Evolutionary conservation across 2,113 vertebrate genomes (phyloP), one percentile per base, ranked within the genome.

Genomic region (Leptosomus discolor): DNA sequence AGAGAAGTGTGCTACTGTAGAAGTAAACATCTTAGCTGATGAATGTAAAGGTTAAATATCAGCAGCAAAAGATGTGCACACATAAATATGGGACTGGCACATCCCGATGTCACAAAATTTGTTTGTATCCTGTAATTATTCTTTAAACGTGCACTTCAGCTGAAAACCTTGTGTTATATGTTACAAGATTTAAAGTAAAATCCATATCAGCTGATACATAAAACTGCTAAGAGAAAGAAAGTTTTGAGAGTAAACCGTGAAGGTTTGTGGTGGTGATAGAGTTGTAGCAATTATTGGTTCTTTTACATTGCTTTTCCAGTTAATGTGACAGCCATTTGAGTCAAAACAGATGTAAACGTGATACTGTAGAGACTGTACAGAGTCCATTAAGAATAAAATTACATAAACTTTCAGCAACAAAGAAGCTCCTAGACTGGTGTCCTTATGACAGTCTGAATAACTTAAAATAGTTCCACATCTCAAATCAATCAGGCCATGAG

Each of bases 171-270:
- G 39, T 82, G 80, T 56, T 68, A 60, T 23, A 43, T 4, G 11
- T 78, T 75, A 78, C 9, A 71, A 57, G 80, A 87, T 88, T 95
- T 91, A 82, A 95, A 90, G 61, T 32, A 86, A 96, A 90, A 94
- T 87, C 74, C 36, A 32, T 91, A 85, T 45, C 36, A 89, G 56
- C 9, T 39, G 43, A 74, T 54, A 50, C 43, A 64, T 71, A 68
- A 91, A 95, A 57, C 50, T 57, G 19, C 61, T 73, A 36, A 85
- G 4, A 76, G 64, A 92, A 85, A 73, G 22, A 71, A 95, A 92
- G 58, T 96, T 96, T 93, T 90, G 74, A 92, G 50, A 79, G 45
- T 51, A 92, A 85, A 79, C 53, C n/a, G 76, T 79, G 79, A 41
- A 96, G 90, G 74, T 94, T 77, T 88, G 57, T 76, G n/a, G 16